Conservation (phyloP, 1,140 invertebrate genomes). For the Anastatus disparis region DNA sequence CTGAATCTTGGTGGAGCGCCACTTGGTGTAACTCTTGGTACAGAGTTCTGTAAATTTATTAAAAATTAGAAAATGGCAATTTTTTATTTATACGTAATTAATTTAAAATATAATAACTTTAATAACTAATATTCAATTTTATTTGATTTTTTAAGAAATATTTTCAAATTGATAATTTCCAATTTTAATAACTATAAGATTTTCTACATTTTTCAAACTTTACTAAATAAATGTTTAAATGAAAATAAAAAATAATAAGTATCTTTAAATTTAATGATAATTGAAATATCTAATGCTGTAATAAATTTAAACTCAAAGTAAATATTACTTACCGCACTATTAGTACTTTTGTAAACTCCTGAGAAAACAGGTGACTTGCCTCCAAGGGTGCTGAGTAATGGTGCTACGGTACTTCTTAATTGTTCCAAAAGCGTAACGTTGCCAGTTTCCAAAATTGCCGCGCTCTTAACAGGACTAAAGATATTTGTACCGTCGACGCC, state of each 20-base stretch:
- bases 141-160: no score
- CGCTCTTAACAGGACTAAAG: slow-evolving; percentile 58
- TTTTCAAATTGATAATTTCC: no score
- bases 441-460: slow-evolving; percentile 48
- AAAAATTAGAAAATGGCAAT: no score
- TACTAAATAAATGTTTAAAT: no score
- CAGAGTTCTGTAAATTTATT: slow-evolving; percentile 54
- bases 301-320: no score
- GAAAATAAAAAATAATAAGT: not conserved
- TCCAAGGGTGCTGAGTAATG: slow-evolving; percentile 56
- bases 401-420: slow-evolving; percentile 62
- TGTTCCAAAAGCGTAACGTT: slow-evolving; percentile 59
- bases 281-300: no score
- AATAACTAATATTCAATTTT: no score
- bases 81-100: no score
- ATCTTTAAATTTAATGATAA: not conserved
- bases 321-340: slow-evolving; percentile 52
- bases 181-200: not conserved
- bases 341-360: slow-evolving; percentile 55
- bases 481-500: slow-evolving; percentile 54
- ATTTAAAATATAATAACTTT: no score
- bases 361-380: slow-evolving; percentile 58
- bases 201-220: no score
- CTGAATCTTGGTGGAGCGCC: slow-evolving; percentile 60
- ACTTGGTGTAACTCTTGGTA: slow-evolving; percentile 56